Percentiles rank a stretch among this genome's conserved stretches.
phyloP scores from a whole-genome alignment of 1,140 invertebrate genomes.

The Phymastichus coffea region DNA sequence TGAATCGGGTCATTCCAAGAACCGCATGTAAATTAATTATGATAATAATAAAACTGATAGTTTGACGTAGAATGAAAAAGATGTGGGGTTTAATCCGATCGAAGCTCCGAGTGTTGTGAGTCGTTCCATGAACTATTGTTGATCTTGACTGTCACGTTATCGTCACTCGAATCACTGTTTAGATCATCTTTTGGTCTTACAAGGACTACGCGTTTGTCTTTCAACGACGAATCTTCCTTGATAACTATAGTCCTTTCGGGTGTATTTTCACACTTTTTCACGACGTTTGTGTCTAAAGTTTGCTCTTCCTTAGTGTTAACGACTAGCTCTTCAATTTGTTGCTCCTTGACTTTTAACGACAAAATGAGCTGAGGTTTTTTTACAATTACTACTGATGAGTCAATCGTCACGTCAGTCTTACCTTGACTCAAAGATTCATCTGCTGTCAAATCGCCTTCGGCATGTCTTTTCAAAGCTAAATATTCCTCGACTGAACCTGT shows the following conservation, averaged over 20 bases:
- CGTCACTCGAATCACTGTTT: background rate
- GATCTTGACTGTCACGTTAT: background rate
- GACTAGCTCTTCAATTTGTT: background rate
- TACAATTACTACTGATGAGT: background rate
- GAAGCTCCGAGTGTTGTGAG: background rate
- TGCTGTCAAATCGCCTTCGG: background rate
- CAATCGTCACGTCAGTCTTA: background rate
- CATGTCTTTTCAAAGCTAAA: slow-evolving; percentile 46
- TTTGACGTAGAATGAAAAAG: background rate
- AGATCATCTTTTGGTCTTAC: background rate
- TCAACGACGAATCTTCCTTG: background rate
- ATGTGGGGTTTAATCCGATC: slow-evolving; percentile 3
- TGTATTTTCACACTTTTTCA: background rate
- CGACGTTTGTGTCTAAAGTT: background rate
- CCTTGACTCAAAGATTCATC: background rate
- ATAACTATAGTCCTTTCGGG: background rate
- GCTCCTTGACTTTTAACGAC: too few relatives aligned
- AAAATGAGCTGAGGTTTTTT: slow-evolving; percentile 1
- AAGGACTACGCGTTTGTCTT: background rate
- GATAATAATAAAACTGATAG: background rate
- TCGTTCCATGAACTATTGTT: background rate
- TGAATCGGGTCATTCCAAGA: too few relatives aligned
- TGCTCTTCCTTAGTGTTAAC: background rate
- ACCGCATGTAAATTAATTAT: background rate
- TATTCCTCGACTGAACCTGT: slow-evolving; percentile 54